Evolutionary conservation across 1,140 invertebrate species (phyloP), one percentile per base, ranked within the genome.

Genomic region (Lepidurus apus): DNA sequence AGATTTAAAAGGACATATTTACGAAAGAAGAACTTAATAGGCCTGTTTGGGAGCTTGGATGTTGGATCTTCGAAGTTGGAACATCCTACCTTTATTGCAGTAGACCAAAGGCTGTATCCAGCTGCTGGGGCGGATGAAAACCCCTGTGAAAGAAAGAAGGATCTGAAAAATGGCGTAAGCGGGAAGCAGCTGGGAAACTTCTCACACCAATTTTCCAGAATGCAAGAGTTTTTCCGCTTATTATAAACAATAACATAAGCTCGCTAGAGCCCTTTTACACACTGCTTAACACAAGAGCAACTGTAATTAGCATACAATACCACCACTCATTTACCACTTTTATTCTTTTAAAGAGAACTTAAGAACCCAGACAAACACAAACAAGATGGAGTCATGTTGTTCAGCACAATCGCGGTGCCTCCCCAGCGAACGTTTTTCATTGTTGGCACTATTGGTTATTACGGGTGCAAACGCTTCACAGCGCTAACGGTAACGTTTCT

Each of bases 121-220:
- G 53, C 53, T 65, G 53, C 21, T 17, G 53, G 53, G 13, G 53
- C 53, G 53, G 53, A 65, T 65, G 53, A 65, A 65, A 65, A 65
- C 53, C 21, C 53, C 21, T 17, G 53, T 65, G 53, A 17, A 65
- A 34, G 34, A 34, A 34, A 34, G 2, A 34, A 65, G 53, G 53
- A 65, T 65, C 53, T 65, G 53, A 65, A 65, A 65, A 65, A 65
- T 65, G 53, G 13, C 53, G 53, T 21, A 65, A 65, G 21, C 17
- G 53, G 53, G 17, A 65, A 65, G 21, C 53, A 65, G 53, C 53
- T 65, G 53, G 53, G 53, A 65, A 65, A 65, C 53, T 65, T 65
- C 53, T 65, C 53, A 65, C 53, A 65, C 53, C 34, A 34, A 34
- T 34, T 34, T 34, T 3, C 34, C 2, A 34, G 34, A 34, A 34